Evolutionary conservation across 2,888 invertebrate genomes (phyloP).

Genomic region (Teinopalpus imperialis): DNA sequence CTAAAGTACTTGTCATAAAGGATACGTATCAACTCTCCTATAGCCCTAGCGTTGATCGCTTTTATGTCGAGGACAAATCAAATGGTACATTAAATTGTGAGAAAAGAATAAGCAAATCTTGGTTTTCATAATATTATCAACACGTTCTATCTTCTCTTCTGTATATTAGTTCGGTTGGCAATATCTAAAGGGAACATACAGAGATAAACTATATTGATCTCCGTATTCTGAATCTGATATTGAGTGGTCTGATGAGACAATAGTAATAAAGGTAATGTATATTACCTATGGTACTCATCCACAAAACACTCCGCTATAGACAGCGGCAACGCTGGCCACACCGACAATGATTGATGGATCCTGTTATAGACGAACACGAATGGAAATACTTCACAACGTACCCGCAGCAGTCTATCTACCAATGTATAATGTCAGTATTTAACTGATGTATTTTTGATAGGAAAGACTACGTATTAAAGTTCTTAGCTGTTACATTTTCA

Average conservation of each 20-base stretch:
- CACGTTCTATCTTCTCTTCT: too few species aligned
- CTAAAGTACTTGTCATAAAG: too few species aligned
- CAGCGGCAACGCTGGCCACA: conserved; percentile 37
- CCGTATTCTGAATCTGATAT: neutral
- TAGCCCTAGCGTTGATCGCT: too few species aligned
- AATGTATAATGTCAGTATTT: conserved; percentile 33
- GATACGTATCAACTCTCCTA: too few species aligned
- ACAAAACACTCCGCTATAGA: conserved; percentile 44
- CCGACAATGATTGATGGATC: conserved; percentile 71
- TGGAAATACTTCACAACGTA: conserved; percentile 48
- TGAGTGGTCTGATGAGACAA: neutral
- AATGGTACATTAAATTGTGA: too few species aligned
- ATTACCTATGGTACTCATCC: conserved; percentile 47
- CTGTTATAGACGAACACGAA: conserved; percentile 34
- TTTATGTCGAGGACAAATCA: too few species aligned
- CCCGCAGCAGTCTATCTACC: conserved; percentile 40
- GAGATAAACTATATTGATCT: too few species aligned
- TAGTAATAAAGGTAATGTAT: conserved; percentile 29
- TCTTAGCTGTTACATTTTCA: neutral
- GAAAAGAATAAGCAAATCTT: too few species aligned
- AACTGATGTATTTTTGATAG: conserved; percentile 21
- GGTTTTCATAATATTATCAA: too few species aligned
- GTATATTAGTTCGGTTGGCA: too few species aligned
- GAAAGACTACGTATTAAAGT: neutral
- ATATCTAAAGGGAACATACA: too few species aligned